A percentile compares a stretch with the other conserved stretches of the same genome.
These are phyloP conservation scores for Indicator indicator DNA, from an alignment of 2,113 vertebrate genomes.

Conservation along the genomic window DNA sequence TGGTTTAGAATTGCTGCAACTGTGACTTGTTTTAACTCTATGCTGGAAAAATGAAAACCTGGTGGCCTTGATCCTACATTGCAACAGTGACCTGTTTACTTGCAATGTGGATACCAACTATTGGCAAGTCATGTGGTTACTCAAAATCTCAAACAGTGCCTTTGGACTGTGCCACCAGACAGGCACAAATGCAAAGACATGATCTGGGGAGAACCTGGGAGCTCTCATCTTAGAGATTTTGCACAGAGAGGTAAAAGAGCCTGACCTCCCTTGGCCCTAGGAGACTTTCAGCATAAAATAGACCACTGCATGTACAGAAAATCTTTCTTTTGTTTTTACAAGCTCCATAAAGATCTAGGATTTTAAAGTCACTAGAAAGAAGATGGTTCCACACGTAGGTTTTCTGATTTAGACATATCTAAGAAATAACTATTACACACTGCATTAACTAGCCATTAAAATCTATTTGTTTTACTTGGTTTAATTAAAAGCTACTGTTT, in stretches of 20 bases:
- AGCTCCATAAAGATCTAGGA: neutral
- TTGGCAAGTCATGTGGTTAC: neutral
- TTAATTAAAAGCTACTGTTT: neutral
- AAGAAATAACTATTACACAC: neutral
- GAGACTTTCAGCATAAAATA: neutral
- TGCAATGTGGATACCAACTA: neutral
- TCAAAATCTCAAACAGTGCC: neutral
- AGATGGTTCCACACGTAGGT: neutral
- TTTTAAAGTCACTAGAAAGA: neutral
- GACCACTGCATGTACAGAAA: neutral
- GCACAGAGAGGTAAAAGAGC: neutral
- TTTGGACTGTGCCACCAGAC: neutral
- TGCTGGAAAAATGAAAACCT: accelerated
- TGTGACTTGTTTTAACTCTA: neutral
- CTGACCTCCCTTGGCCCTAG: neutral
- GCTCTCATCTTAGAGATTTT: neutral
- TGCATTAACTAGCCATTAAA: constrained; percentile 26
- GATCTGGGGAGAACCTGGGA: neutral
- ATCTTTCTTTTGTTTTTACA: neutral
- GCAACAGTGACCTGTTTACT: neutral
- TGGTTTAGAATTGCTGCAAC: neutral
- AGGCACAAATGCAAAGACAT: neutral
- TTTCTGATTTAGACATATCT: neutral
- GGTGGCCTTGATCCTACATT: neutral
- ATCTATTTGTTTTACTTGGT: neutral